Evolutionary conservation across 2,113 vertebrate genomes (phyloP).

Genomic region (Lepus americanus): DNA sequence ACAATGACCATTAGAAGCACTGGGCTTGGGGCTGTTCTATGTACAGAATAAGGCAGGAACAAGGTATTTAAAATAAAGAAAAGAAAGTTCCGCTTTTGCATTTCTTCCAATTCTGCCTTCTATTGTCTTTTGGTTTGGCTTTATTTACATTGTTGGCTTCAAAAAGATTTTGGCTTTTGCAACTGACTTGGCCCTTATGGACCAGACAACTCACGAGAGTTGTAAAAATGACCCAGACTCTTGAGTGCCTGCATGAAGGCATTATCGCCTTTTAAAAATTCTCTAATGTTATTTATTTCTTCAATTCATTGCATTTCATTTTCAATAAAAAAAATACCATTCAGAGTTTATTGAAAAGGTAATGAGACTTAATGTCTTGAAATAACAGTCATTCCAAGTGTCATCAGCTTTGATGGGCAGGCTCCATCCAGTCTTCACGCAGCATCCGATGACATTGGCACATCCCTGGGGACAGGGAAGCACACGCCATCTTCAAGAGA

Average conservation of each 20-base stretch:
- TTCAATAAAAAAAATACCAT: constrained; percentile 36
- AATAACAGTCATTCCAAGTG: constrained; percentile 46
- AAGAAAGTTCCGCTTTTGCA: not conserved
- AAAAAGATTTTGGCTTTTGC: not conserved
- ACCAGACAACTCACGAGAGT: not conserved
- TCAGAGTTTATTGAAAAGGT: constrained; percentile 36
- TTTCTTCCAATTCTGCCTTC: not conserved
- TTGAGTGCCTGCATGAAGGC: constrained; percentile 26
- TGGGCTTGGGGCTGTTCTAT: not conserved
- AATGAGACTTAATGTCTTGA: constrained; percentile 23
- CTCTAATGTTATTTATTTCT: constrained; percentile 50
- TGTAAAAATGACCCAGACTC: not conserved
- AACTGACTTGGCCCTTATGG: not conserved
- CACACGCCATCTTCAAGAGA: not conserved
- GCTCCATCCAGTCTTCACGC: not conserved
- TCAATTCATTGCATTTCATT: constrained; percentile 68
- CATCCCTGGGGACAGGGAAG: accelerated
- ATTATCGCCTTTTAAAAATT: constrained; percentile 24
- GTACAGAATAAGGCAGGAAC: constrained; percentile 38
- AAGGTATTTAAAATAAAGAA: not conserved
- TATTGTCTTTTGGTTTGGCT: not conserved
- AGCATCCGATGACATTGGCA: not conserved
- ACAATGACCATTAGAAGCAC: not conserved
- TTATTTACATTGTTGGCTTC: constrained; percentile 24
- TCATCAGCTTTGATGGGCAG: not conserved